These are phyloP conservation scores for Heliothis peltigera DNA, from an alignment of 2,888 invertebrate genomes.

Conservation along the genomic window DNA sequence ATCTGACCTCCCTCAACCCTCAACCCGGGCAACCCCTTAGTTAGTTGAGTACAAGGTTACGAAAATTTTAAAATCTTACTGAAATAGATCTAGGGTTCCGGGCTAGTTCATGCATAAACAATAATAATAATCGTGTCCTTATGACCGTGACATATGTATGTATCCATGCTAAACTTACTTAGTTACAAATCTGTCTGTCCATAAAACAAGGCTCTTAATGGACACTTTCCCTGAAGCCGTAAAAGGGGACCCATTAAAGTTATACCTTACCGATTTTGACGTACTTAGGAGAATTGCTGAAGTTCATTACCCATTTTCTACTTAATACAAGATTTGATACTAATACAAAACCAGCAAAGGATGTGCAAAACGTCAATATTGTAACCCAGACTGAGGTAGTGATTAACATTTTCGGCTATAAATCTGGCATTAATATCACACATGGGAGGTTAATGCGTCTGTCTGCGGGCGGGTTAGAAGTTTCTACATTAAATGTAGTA, in stretches of 20 bases:
- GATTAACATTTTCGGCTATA: conserved; percentile 61
- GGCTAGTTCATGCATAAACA: conserved; percentile 4
- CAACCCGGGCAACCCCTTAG: no score
- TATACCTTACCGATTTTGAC: conserved; percentile 38
- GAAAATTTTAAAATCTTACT: no score
- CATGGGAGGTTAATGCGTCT: conserved; percentile 68
- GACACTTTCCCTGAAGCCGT: conserved; percentile 73
- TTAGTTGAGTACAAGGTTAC: conserved; percentile 3
- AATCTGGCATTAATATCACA: conserved; percentile 71
- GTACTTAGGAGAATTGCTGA: conserved; percentile 21
- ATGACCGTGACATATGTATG: conserved; percentile 38
- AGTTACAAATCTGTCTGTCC: conserved; percentile 62
- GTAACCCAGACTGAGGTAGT: conserved; percentile 12
- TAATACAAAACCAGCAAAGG: conserved; percentile 44
- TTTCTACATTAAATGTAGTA: conserved; percentile 33
- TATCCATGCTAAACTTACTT: conserved; percentile 47
- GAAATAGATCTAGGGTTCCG: background rate
- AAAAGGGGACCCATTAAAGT: conserved; percentile 64
- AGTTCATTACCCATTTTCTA: conserved; percentile 39
- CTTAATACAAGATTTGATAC: background rate
- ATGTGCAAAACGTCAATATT: conserved; percentile 23
- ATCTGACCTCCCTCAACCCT: no score
- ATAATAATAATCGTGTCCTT: conserved; percentile 5
- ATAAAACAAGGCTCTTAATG: conserved; percentile 78
- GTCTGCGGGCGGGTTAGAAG: conserved; percentile 63